These are phyloP conservation scores for Drosophila tani DNA, from an alignment of 1,140 invertebrate genomes.

Conservation along the genomic window DNA sequence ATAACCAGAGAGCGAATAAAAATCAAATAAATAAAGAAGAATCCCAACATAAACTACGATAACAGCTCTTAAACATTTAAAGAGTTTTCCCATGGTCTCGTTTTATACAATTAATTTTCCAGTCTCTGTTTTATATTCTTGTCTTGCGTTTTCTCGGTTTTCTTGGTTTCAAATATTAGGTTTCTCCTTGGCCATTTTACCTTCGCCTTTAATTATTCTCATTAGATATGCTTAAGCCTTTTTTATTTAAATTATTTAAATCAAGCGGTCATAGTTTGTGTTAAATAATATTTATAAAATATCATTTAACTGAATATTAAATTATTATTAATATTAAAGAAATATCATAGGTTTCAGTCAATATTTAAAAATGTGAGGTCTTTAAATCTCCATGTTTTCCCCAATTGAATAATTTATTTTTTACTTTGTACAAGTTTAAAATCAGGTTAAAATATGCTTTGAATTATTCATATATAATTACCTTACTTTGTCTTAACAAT, in stretches of 20 bases:
- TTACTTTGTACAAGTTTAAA: background rate
- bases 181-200: background rate
- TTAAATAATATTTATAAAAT: background rate
- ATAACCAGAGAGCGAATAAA: no score
- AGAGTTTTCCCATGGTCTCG: background rate
- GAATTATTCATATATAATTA: background rate
- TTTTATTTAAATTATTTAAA: background rate
- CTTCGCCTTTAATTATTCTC: background rate
- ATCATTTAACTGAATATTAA: no score
- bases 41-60: no score
- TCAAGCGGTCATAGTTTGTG: no score
- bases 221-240: no score
- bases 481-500: background rate
- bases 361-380: no score
- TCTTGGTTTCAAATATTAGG: background rate
- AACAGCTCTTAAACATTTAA: background rate
- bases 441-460: background rate
- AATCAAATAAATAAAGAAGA: no score
- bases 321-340: no score
- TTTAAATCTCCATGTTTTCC: background rate
- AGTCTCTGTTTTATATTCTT: background rate
- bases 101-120: background rate
- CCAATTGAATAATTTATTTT: background rate
- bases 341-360: no score
- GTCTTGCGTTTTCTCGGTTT: background rate